Evolutionary conservation across 2,113 vertebrate genomes (phyloP).

Genomic region (Sander vitreus): DNA sequence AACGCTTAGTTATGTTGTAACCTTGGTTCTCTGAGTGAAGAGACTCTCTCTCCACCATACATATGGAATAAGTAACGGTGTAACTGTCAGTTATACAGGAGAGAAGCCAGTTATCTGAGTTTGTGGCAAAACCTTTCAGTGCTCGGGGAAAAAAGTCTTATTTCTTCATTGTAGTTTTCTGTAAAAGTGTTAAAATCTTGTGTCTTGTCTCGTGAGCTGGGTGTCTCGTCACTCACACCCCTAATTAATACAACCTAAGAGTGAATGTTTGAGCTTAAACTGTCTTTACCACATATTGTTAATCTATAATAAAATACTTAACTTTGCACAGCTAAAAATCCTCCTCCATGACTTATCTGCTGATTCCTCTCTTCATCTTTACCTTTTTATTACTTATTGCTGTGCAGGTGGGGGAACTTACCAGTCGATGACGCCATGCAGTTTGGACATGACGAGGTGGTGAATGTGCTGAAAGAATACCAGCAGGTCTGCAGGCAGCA

Average conservation of each 20-base stretch:
- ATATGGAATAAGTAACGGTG: no score
- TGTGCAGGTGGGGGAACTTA: conserved; percentile 88
- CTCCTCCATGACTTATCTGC: neutral
- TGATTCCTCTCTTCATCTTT: neutral
- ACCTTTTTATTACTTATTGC: neutral
- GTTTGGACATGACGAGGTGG: conserved; percentile 85
- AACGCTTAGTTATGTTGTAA: no score
- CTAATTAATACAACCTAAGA: neutral
- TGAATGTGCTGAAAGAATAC: conserved; percentile 86
- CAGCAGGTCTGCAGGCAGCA: conserved; percentile 75
- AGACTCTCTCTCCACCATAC: no score
- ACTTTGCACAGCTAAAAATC: neutral
- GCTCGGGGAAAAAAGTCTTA: no score
- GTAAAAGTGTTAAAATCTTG: no score
- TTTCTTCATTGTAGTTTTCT: no score
- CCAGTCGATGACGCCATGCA: conserved; percentile 89
- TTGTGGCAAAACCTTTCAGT: no score
- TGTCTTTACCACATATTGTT: neutral
- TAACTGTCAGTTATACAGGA: no score
- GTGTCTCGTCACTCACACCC: no score
- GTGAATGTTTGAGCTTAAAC: neutral
- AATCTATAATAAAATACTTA: neutral
- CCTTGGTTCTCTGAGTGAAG: no score
- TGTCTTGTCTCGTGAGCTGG: no score
- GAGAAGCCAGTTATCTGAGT: no score